phyloP scores from a whole-genome alignment of 1,140 invertebrate species.

The Drosophila sproati region DNA sequence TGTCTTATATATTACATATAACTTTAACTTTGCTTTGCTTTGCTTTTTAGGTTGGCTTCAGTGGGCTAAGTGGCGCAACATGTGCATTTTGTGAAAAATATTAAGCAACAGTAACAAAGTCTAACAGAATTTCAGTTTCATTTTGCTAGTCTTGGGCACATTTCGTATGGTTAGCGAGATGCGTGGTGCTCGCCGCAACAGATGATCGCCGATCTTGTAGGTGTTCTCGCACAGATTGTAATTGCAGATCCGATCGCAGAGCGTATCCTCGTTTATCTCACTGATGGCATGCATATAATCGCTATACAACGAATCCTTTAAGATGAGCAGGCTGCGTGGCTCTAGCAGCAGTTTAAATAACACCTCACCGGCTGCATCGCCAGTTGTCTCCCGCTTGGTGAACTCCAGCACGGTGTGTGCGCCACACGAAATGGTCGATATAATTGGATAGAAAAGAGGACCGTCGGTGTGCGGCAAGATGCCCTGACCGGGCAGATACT shows the following conservation, averaged over 20 bases:
- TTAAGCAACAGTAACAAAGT: constrained; percentile 48
- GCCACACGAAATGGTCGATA: constrained; percentile 96
- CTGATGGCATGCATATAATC: constrained; percentile 95
- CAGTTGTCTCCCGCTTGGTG: constrained; percentile 44
- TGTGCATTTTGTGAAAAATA: constrained; percentile 31
- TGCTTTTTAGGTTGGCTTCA: constrained; percentile 48
- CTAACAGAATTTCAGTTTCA: constrained; percentile 87
- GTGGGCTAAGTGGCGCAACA: constrained; percentile 46
- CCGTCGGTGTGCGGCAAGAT: constrained; percentile 98
- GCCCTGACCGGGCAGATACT: constrained; percentile 96
- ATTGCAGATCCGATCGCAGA: constrained; percentile 90
- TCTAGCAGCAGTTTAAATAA: constrained; percentile 91
- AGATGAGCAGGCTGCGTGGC: constrained; percentile 93
- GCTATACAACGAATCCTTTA: constrained; percentile 93
- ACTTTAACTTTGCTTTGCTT: constrained; percentile 5
- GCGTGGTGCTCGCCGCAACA: constrained; percentile 89
- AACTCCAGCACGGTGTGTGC: constrained; percentile 95
- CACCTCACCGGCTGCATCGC: constrained; percentile 36
- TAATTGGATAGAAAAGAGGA: constrained; percentile 95
- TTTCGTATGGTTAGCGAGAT: constrained; percentile 97
- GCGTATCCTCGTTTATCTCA: constrained; percentile 89
- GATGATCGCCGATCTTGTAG: constrained; percentile 86
- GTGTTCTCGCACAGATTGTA: constrained; percentile 86
- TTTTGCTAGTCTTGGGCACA: constrained; percentile 95
- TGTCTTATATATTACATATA: constrained; percentile 8